phyloP scores from a whole-genome alignment of 2,888 invertebrate species.

The Rutpela maculata region DNA sequence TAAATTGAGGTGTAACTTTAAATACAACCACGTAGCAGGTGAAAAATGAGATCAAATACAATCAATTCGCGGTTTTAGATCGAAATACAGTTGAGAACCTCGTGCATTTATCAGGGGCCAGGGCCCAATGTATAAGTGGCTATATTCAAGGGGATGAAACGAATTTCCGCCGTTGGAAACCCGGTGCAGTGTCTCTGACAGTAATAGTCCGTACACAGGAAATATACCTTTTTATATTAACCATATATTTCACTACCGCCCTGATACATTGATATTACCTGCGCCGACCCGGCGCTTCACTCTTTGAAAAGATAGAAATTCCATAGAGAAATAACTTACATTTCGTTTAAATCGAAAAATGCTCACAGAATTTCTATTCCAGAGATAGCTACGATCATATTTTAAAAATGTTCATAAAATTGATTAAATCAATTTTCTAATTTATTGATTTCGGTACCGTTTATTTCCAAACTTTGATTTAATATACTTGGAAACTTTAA shows the following conservation, averaged over 20 bases:
- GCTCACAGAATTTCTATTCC: conserved; percentile 5
- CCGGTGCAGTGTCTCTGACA: conserved; percentile 65
- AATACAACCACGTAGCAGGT: conserved; percentile 49
- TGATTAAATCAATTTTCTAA: neutral
- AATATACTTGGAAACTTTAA: neutral
- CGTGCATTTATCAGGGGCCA: conserved; percentile 28
- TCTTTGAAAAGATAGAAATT: conserved; percentile 33
- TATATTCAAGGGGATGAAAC: conserved; percentile 62
- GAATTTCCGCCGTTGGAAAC: conserved; percentile 64
- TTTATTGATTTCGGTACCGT: neutral
- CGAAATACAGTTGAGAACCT: conserved; percentile 8
- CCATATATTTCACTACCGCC: conserved; percentile 53
- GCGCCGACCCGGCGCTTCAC: conserved; percentile 22
- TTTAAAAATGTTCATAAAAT: neutral
- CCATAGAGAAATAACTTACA: conserved; percentile 44
- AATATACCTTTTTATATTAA: conserved; percentile 64
- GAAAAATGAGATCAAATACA: conserved; percentile 67
- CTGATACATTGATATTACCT: conserved; percentile 49
- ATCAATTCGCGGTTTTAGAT: conserved; percentile 64
- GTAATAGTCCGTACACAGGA: conserved; percentile 66
- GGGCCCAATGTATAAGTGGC: conserved; percentile 46
- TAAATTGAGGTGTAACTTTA: conserved; percentile 49
- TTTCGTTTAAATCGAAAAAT: conserved; percentile 27
- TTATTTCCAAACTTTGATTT: neutral
- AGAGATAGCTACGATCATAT: neutral